Percentiles rank a stretch among this genome's conserved stretches.
Conservation (phyloP, 2,113 vertebrate species). For the Sander lucioperca region DNA sequence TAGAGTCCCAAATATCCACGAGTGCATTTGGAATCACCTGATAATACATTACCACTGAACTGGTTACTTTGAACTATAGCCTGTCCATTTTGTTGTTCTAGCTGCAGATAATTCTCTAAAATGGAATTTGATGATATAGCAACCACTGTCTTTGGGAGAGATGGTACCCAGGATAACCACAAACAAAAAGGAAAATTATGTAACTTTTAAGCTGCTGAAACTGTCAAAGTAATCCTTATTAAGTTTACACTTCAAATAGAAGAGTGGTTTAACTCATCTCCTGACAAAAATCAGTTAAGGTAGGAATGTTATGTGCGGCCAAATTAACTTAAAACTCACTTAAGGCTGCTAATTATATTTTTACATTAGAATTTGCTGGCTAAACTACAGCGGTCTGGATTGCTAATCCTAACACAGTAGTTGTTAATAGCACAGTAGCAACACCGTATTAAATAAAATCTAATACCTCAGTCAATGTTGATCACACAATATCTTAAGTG, state of each 20-base stretch:
- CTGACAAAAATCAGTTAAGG: not conserved
- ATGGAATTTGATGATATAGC: not conserved
- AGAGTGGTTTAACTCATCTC: not conserved
- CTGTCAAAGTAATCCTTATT: not conserved
- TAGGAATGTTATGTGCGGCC: not conserved
- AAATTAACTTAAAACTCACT: not conserved
- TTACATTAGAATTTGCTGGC: constrained; percentile 6
- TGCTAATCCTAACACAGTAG: not conserved
- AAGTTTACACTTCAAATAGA: not conserved
- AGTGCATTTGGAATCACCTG: not conserved
- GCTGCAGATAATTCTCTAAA: not conserved
- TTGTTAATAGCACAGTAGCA: not conserved
- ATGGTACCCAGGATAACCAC: not conserved
- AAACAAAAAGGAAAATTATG: not conserved
- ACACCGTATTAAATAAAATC: not conserved
- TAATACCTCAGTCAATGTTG: not conserved
- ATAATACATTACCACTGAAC: not conserved
- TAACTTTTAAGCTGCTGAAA: not conserved
- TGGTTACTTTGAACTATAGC: not conserved
- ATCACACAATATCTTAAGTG: not conserved
- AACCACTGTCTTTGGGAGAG: not conserved
- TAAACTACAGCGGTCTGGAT: not conserved
- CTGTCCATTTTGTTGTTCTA: not conserved
- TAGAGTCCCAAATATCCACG: not conserved
- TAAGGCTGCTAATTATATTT: constrained; percentile 5